These are phyloP conservation scores for Anguilla rostrata DNA, from an alignment of 2,113 vertebrate genomes.

Conservation along the genomic window DNA sequence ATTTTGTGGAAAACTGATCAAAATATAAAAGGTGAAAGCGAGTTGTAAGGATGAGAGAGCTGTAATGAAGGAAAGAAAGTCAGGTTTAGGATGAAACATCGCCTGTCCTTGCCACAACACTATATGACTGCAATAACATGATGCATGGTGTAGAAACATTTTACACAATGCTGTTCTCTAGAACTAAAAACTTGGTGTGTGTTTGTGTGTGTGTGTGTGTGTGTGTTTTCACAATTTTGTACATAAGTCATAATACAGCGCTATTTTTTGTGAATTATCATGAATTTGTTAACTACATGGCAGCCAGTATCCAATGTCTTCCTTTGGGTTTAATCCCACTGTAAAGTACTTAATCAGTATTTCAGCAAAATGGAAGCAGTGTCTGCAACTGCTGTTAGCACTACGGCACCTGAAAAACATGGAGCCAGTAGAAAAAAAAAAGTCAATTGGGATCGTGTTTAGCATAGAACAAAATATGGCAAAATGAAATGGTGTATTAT, in stretches of 20 bases:
- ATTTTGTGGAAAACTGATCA: slow-evolving; percentile 75
- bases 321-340: too few relatives aligned
- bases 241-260: too few relatives aligned
- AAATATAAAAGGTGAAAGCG: slow-evolving; percentile 98
- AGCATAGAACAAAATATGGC: not conserved
- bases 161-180: not conserved
- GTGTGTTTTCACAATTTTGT: too few relatives aligned
- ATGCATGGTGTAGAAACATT: not conserved
- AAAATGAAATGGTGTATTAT: not conserved
- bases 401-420: too few relatives aligned
- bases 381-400: not conserved
- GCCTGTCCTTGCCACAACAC: not conserved
- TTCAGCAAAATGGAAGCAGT: not conserved
- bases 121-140: not conserved
- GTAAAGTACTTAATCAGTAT: not conserved
- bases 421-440: not conserved
- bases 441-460: not conserved
- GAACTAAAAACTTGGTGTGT: not conserved
- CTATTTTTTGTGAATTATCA: too few relatives aligned
- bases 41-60: slow-evolving; percentile 94
- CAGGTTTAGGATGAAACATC: slow-evolving; percentile 40
- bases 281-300: too few relatives aligned
- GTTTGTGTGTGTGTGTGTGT: too few relatives aligned
- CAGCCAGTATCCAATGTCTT: too few relatives aligned
- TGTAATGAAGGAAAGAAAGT: slow-evolving; percentile 76